Evolutionary conservation across 2,888 invertebrate genomes (phyloP), one percentile per base, ranked within the genome.

Genomic region (Latheticus oryzae): DNA sequence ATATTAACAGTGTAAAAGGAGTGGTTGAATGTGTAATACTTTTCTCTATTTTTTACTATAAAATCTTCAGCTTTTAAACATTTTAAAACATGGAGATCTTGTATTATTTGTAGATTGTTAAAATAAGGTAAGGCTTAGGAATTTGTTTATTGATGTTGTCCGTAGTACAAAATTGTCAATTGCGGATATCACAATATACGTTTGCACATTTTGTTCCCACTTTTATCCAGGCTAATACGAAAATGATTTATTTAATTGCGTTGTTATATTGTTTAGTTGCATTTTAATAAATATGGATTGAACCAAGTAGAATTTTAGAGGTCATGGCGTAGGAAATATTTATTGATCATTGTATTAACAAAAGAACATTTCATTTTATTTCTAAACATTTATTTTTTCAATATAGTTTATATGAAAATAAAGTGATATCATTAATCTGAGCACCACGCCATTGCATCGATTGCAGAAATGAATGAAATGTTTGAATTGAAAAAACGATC

Each of bases 41-140:
- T 53, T 55, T 43, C 43, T 51, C 40, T 51, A 38, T 60, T 52
- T 51, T 47, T 57, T 47, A 52, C 38, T 43, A 51, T 43, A 28
- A 58, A 38, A 30, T 40, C 37, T 52, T 58, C 52, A 51, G 51
- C 50, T 51, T 59, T 45, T 52, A 37, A 42, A 50, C 35, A 26
- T 40, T 38, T 37, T 42, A 28, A 32, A 59, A 38, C 37, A 15
- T 47, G 47, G 57, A 57, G 60, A 60, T 57, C 60, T 60, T 56
- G 60, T 60, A 57, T 60, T 60, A 60, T 59, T 59, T 59, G 59
- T 59, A 59, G 59, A 59, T 56, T 60, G 60, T 60, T 60, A 60
- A 33, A 33, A 45, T 53, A 45, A 55, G 51, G 40, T 52, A 58
- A 59, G 53, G 48, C 54, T 59, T 59, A 55, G 59, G 43, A 40